Percentiles rank a stretch among this genome's conserved stretches.
Conservation (phyloP, 2,113 vertebrate genomes). For the Chionis minor region DNA sequence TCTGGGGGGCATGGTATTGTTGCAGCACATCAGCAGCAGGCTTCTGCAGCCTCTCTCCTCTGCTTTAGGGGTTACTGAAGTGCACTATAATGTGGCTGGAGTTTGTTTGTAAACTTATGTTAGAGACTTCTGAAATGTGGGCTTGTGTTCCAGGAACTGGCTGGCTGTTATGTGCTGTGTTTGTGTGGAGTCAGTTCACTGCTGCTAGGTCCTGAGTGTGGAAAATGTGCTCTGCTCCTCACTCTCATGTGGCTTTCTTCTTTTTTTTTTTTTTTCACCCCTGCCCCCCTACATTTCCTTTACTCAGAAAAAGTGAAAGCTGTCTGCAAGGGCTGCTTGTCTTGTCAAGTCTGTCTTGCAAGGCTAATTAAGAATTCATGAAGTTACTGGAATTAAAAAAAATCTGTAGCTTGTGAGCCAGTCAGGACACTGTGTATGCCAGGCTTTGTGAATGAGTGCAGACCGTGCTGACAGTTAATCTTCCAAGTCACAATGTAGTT, state of each 20-base stretch:
- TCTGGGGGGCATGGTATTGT: neutral
- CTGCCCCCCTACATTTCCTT: neutral
- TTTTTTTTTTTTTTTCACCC: neutral
- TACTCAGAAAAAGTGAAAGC: neutral
- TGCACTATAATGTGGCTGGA: neutral
- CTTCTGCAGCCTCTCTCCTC: neutral
- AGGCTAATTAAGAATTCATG: constrained; percentile 1
- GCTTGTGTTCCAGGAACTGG: neutral
- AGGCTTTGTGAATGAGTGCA: neutral
- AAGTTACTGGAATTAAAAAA: neutral
- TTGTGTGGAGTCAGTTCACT: neutral
- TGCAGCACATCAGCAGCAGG: neutral
- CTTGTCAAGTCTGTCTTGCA: neutral
- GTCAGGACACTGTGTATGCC: neutral
- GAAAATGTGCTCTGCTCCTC: neutral
- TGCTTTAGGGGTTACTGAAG: neutral
- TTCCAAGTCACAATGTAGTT: neutral
- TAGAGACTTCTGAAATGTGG: neutral
- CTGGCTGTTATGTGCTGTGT: neutral
- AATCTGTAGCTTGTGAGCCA: neutral
- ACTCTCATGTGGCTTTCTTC: neutral
- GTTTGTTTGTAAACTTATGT: neutral
- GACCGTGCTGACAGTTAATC: neutral
- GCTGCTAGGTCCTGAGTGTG: neutral
- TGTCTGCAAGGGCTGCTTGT: neutral